Percentiles rank a stretch among this genome's conserved stretches.
These are phyloP conservation scores for Dolichoris vasculosae DNA, from an alignment of 1,140 invertebrate genomes.

Conservation along the genomic window DNA sequence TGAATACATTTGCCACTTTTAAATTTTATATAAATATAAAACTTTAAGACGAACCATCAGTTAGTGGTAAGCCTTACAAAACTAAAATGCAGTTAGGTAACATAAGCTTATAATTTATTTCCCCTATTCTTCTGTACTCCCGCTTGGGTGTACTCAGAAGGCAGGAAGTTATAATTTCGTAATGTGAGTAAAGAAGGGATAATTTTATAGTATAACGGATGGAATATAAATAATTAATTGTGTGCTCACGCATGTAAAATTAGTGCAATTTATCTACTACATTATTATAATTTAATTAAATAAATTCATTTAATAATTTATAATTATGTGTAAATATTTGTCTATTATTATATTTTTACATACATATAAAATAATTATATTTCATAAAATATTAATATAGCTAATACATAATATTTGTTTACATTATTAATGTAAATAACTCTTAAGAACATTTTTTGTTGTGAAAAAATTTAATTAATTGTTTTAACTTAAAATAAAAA, in stretches of 20 bases:
- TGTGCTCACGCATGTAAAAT: background rate
- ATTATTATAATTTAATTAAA: constrained; percentile 16
- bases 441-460: no score
- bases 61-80: constrained; percentile 32
- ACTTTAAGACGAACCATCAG: constrained; percentile 25
- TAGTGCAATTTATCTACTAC: background rate
- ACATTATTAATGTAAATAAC: no score
- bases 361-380: no score
- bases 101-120: constrained; percentile 37
- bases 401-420: no score
- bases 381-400: no score
- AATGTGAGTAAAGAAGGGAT: constrained; percentile 15
- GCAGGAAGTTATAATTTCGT: constrained; percentile 36
- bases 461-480: no score
- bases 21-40: constrained; percentile 23
- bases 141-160: constrained; percentile 15
- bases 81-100: constrained; percentile 33
- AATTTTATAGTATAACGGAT: constrained; percentile 20
- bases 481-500: no score
- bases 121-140: constrained; percentile 2
- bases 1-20: background rate
- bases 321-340: background rate
- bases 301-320: background rate
- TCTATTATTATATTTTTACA: background rate
- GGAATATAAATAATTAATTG: constrained; percentile 30